A percentile compares a stretch with the other conserved stretches of the same genome.
These are phyloP conservation scores for Holcopasites calliopsidis DNA, from an alignment of 1,140 invertebrate genomes.

Conservation along the genomic window DNA sequence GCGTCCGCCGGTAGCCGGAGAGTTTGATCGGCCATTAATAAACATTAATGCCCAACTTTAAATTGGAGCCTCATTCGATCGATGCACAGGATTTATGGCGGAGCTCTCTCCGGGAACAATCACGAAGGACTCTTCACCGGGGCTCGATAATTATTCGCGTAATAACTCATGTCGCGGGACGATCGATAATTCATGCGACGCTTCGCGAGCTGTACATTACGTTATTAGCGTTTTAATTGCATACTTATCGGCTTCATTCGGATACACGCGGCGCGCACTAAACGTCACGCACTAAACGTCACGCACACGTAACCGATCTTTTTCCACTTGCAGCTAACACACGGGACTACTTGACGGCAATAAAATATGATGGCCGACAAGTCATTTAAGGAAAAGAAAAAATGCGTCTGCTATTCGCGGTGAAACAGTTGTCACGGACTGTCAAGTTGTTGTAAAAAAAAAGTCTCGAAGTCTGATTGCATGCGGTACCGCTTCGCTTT, in stretches of 20 bases:
- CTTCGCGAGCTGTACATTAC: conserved; percentile 57
- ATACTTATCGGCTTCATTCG: conserved; percentile 52
- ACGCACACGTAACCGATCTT: neutral
- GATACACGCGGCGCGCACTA: neutral
- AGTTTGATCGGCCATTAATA: conserved; percentile 47
- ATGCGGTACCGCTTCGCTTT: neutral
- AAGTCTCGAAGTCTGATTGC: neutral
- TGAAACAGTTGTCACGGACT: neutral
- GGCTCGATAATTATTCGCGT: conserved; percentile 56
- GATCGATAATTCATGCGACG: conserved; percentile 59
- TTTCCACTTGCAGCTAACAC: conserved; percentile 16
- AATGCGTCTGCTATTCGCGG: neutral
- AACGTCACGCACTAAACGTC: conserved; percentile 28
- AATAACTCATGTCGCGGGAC: conserved; percentile 54
- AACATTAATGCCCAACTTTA: conserved; percentile 39
- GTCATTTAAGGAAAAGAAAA: neutral
- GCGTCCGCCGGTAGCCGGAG: neutral
- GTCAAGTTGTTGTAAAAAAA: neutral
- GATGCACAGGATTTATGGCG: conserved; percentile 20
- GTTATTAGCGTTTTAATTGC: conserved; percentile 66
- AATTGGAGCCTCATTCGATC: conserved; percentile 27
- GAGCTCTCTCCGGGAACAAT: conserved; percentile 46
- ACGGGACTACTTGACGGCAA: neutral
- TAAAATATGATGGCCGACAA: neutral
- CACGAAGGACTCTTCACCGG: conserved; percentile 30